phyloP scores from a whole-genome alignment of 2,113 vertebrate genomes.

The Sinocyclocheilus rhinocerous region DNA sequence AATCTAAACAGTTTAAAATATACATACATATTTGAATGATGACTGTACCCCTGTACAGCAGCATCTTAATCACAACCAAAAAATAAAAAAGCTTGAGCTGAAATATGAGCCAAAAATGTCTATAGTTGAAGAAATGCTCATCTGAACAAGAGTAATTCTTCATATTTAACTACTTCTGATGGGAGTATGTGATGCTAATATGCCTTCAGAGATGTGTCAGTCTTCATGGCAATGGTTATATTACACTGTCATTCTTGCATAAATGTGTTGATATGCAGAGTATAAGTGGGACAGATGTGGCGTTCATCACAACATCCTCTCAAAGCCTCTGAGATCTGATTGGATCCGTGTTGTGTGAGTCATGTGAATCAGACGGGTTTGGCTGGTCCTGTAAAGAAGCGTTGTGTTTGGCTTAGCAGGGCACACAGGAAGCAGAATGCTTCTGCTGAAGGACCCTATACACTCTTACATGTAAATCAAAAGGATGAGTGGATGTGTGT shows the following conservation, averaged over 20 bases:
- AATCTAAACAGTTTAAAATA: background rate
- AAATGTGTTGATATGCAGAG: background rate
- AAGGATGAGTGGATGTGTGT: background rate
- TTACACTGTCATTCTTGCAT: background rate
- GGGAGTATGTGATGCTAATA: background rate
- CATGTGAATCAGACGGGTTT: conserved; percentile 28
- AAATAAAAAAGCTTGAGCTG: background rate
- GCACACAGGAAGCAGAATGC: background rate
- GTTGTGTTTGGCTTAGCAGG: conserved; percentile 20
- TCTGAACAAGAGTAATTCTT: background rate
- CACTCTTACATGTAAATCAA: conserved; percentile 16
- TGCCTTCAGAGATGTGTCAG: background rate
- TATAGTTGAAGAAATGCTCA: background rate
- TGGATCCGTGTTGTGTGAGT: conserved; percentile 29
- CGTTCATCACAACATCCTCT: background rate
- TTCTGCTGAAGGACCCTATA: background rate
- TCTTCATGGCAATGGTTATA: background rate
- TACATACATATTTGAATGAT: background rate
- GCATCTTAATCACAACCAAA: too few species aligned
- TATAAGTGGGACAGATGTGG: conserved; percentile 21
- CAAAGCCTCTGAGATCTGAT: conserved; percentile 27
- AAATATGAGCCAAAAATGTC: background rate
- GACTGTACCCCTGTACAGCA: background rate
- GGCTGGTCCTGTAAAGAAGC: background rate
- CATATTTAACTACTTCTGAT: background rate